These are phyloP conservation scores for Onychostoma macrolepis DNA, from an alignment of 2,113 vertebrate genomes.

Conservation along the genomic window DNA sequence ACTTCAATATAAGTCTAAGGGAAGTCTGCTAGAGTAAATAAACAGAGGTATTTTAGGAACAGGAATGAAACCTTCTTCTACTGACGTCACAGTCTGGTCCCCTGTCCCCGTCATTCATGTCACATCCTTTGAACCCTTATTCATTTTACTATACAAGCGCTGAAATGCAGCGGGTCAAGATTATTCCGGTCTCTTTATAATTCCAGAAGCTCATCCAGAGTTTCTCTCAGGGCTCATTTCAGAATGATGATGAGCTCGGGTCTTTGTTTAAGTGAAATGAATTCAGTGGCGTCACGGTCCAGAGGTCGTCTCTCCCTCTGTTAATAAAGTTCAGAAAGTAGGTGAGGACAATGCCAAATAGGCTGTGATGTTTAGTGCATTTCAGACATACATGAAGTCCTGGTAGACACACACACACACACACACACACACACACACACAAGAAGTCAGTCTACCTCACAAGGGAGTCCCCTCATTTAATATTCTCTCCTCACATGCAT, in stretches of 20 bases:
- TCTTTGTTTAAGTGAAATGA: conserved; percentile 31
- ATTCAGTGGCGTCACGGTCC: conserved; percentile 13
- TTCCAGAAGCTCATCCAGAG: conserved; percentile 12
- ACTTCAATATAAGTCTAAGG: background rate
- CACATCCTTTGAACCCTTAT: background rate
- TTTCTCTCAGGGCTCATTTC: conserved; percentile 12
- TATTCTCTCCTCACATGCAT: background rate
- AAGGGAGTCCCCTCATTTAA: conserved; percentile 9
- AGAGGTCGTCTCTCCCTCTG: background rate
- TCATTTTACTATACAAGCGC: background rate
- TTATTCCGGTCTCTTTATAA: conserved; percentile 4
- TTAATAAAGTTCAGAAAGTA: conserved; percentile 1
- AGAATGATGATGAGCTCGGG: conserved; percentile 12
- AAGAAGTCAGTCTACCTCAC: background rate
- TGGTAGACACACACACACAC: background rate
- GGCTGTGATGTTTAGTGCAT: background rate
- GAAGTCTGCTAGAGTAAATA: background rate
- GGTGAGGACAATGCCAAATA: background rate
- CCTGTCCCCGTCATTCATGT: background rate
- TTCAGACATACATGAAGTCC: background rate
- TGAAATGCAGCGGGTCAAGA: background rate
- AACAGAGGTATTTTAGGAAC: background rate
- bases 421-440: background rate
- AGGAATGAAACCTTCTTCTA: background rate
- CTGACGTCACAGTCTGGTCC: background rate